Conservation (phyloP, 1,140 invertebrate species). For the Drosophila repleta region DNA sequence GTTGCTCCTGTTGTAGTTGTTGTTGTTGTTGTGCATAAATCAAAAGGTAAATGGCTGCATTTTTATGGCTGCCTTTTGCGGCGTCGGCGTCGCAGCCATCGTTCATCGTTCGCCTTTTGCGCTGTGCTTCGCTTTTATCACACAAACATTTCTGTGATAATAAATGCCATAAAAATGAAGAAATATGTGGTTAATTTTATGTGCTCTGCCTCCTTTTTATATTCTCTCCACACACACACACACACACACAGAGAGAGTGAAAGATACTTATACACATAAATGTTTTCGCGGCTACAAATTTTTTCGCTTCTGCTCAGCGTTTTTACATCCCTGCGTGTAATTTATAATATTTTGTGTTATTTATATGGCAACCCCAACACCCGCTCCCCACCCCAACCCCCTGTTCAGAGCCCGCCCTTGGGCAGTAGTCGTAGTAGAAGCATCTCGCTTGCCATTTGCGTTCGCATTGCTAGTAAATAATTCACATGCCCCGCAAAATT, state of each 20-base stretch:
- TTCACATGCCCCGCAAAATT: conserved; percentile 74
- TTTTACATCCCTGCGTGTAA: conserved; percentile 72
- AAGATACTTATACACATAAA: conserved; percentile 57
- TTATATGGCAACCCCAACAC: conserved; percentile 56
- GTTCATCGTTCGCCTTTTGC: conserved; percentile 72
- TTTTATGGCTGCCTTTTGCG: conserved; percentile 77
- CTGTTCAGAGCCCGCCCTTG: not conserved
- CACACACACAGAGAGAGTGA: too few relatives aligned
- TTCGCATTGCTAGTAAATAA: conserved; percentile 73
- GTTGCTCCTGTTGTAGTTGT: too few relatives aligned
- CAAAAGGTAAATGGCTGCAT: conserved; percentile 82
- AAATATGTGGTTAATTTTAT: conserved; percentile 83
- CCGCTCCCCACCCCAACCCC: not conserved
- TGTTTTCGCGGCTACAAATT: conserved; percentile 79
- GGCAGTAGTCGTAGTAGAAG: conserved; percentile 4
- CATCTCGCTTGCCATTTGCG: conserved; percentile 29
- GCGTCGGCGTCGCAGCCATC: conserved; percentile 24
- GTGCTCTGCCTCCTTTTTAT: conserved; percentile 77
- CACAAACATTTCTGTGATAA: conserved; percentile 82
- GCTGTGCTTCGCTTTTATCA: conserved; percentile 75
- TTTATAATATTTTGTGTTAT: conserved; percentile 82
- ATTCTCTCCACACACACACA: conserved; percentile 33
- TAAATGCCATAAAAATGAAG: conserved; percentile 83
- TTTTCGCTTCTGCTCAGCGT: conserved; percentile 47
- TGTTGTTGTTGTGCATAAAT: conserved; percentile 73